Evolutionary conservation across 2,888 invertebrate species (phyloP).

Genomic region (Rhingia campestris): DNA sequence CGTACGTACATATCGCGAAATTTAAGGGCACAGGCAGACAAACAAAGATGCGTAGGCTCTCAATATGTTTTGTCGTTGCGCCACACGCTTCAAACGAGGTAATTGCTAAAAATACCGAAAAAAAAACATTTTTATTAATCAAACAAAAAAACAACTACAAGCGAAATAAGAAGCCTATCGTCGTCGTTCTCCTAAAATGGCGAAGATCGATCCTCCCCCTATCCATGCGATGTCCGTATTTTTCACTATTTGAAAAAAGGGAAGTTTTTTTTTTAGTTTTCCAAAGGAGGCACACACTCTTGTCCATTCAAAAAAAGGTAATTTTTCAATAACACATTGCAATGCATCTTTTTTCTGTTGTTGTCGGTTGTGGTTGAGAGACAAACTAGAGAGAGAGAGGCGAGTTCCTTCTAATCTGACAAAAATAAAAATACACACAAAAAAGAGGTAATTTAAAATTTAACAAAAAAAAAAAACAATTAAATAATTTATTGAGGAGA

Average conservation of each 20-base stretch:
- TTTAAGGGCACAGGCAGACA: conserved; percentile 13
- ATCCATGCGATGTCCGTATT: conserved; percentile 46
- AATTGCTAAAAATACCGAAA: conserved; percentile 61
- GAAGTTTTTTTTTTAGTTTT: conserved; percentile 44
- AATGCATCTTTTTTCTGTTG: conserved; percentile 57
- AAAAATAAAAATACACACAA: conserved; percentile 37
- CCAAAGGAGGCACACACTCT: conserved; percentile 30
- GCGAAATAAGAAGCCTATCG: conserved; percentile 38
- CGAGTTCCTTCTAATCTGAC: conserved; percentile 54
- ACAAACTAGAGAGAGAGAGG: not conserved
- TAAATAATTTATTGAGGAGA: conserved; percentile 42
- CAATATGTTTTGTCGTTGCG: conserved; percentile 33
- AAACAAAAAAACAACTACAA: conserved; percentile 21
- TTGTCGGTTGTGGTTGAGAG: conserved; percentile 66
- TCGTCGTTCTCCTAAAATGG: conserved; percentile 30
- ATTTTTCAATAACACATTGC: conserved; percentile 62
- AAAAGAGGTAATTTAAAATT: conserved; percentile 67
- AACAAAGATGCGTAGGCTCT: conserved; percentile 36
- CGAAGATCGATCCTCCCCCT: conserved; percentile 42
- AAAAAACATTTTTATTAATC: conserved; percentile 42
- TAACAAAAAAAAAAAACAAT: conserved; percentile 19
- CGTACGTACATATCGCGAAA: not conserved
- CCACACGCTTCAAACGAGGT: conserved; percentile 46
- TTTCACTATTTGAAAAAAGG: conserved; percentile 46
- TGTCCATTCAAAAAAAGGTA: conserved; percentile 53